Percentiles rank a stretch among this genome's conserved stretches.
Evolutionary conservation across 2,797 vertebrate genomes (phyloP).

Genomic region (Brachymystax lenok): DNA sequence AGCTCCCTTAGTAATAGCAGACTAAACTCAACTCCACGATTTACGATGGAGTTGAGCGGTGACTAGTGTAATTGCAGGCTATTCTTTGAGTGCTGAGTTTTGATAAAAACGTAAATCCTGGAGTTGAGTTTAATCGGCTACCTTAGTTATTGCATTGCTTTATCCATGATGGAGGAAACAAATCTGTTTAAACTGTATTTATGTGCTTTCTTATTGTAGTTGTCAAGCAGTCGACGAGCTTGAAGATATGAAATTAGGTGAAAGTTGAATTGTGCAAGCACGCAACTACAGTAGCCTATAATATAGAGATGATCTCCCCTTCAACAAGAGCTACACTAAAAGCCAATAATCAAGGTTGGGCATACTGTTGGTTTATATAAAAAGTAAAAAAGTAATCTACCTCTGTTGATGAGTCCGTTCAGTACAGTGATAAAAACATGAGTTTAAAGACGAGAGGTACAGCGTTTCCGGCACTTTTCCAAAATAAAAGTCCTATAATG

Average conservation of each 20-base stretch:
- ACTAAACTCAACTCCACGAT: too few species aligned
- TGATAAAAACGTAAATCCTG: too few species aligned
- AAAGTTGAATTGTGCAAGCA: neutral
- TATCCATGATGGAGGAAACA: neutral
- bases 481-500: neutral
- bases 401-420: neutral
- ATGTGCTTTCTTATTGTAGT: too few species aligned
- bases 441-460: neutral
- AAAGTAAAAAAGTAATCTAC: neutral
- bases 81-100: too few species aligned
- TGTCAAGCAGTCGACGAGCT: too few species aligned
- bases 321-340: neutral
- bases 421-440: neutral
- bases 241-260: neutral
- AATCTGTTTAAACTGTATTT: neutral
- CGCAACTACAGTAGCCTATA: neutral
- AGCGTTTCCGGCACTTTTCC: neutral
- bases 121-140: too few species aligned
- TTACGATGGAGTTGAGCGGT: too few species aligned
- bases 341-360: neutral
- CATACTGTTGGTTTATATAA: neutral
- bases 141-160: neutral
- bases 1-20: too few species aligned
- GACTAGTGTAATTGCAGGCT: too few species aligned
- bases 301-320: neutral